Percentiles rank a stretch among this genome's conserved stretches.
Conservation (phyloP, 2,888 invertebrate species). For the Hypomecis atomaria region DNA sequence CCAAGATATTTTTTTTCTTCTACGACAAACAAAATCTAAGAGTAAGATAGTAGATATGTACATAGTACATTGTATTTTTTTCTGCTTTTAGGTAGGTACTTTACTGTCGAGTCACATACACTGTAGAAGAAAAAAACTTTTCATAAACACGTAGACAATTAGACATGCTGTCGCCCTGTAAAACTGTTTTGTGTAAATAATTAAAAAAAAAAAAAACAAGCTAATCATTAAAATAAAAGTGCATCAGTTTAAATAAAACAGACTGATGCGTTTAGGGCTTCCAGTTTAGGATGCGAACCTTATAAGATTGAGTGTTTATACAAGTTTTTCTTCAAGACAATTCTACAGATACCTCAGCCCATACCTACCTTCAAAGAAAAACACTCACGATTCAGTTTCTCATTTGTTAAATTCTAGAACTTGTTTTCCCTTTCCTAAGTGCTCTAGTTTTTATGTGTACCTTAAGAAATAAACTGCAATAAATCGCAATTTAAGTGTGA, state of each 20-base stretch:
- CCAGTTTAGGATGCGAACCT: constrained; percentile 22
- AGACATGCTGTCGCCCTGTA: too few relatives aligned
- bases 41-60: too few relatives aligned
- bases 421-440: constrained; percentile 27
- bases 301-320: constrained; percentile 44
- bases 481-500: constrained; percentile 65
- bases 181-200: neutral
- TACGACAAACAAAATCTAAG: too few relatives aligned
- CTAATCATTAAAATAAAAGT: neutral
- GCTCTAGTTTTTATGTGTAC: constrained; percentile 55
- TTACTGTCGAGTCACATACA: too few relatives aligned
- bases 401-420: constrained; percentile 40
- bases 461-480: constrained; percentile 46
- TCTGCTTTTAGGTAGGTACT: too few relatives aligned
- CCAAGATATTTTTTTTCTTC: too few relatives aligned
- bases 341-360: constrained; percentile 30
- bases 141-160: too few relatives aligned
- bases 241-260: constrained; percentile 11
- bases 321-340: constrained; percentile 43
- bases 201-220: neutral
- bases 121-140: too few relatives aligned
- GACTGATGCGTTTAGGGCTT: constrained; percentile 12
- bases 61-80: too few relatives aligned
- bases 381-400: constrained; percentile 42
- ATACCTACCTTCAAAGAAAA: constrained; percentile 37